Conservation (phyloP, 1,140 invertebrate genomes). For the Lordiphosa mommai region DNA sequence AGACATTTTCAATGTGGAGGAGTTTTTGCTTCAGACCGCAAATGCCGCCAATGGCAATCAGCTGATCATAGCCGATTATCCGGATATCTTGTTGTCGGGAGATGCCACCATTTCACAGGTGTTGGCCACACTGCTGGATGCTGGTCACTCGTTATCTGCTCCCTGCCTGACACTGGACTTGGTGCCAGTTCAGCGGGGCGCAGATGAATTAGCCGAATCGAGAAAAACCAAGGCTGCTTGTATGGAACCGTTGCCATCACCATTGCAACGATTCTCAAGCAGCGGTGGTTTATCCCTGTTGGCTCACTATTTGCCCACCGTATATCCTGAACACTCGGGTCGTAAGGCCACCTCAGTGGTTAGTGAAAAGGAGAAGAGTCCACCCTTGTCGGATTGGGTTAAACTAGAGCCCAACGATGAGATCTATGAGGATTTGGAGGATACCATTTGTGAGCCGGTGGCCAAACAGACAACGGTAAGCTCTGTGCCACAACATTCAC, state of each 20-base stretch:
- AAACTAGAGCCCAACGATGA: constrained; percentile 87
- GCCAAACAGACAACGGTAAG: constrained; percentile 66
- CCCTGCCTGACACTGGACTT: constrained; percentile 81
- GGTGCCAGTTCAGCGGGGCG: constrained; percentile 27
- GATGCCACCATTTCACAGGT: constrained; percentile 84
- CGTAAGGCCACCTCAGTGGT: constrained; percentile 77
- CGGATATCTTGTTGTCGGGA: constrained; percentile 81
- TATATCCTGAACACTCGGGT: constrained; percentile 86
- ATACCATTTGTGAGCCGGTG: constrained; percentile 78
- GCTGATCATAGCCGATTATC: constrained; percentile 79
- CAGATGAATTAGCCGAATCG: constrained; percentile 33
- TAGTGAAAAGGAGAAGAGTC: constrained; percentile 81
- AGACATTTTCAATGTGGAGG: constrained; percentile 68
- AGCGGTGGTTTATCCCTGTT: constrained; percentile 92
- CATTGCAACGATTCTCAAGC: constrained; percentile 90
- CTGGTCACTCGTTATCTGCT: constrained; percentile 82
- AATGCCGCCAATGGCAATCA: constrained; percentile 45
- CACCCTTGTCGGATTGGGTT: constrained; percentile 87
- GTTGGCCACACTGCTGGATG: constrained; percentile 82
- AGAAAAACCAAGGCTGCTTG: constrained; percentile 55
- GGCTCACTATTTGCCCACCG: constrained; percentile 90
- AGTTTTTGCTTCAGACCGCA: constrained; percentile 55
- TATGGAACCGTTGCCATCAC: constrained; percentile 72
- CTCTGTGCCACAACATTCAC: constrained; percentile 91
- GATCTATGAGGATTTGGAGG: constrained; percentile 85